Conservation (phyloP, 2,888 invertebrate genomes). For the Coremacera marginata region DNA sequence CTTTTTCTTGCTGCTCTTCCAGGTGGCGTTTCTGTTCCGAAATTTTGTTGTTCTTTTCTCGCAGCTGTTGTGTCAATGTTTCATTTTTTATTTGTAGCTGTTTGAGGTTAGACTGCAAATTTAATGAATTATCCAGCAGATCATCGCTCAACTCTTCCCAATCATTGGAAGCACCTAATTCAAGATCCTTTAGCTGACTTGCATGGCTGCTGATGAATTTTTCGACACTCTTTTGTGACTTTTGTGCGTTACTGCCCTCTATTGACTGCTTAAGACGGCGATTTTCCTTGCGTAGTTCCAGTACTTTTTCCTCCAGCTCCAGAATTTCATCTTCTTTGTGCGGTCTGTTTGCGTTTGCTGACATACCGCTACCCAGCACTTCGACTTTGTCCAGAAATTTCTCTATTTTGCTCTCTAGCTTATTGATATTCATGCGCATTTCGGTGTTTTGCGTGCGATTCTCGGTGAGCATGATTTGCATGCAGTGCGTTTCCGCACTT, state of each 20-base stretch:
- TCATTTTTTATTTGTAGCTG: constrained; percentile 22
- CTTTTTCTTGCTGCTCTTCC: constrained; percentile 35
- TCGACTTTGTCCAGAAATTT: constrained; percentile 72
- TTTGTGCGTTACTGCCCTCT: background rate
- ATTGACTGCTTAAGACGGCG: constrained; percentile 54
- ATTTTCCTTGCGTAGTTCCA: constrained; percentile 66
- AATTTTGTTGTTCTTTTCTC: constrained; percentile 25
- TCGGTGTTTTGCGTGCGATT: constrained; percentile 76
- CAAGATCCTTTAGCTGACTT: constrained; percentile 38
- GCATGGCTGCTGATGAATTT: constrained; percentile 21
- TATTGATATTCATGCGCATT: constrained; percentile 75
- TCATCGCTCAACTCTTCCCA: constrained; percentile 26
- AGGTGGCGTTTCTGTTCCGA: background rate
- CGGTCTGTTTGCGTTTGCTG: constrained; percentile 31
- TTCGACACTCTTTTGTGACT: constrained; percentile 28
- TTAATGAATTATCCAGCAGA: constrained; percentile 27
- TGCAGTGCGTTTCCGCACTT: constrained; percentile 64
- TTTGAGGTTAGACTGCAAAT: background rate
- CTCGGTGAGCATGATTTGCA: constrained; percentile 74
- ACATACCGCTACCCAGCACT: constrained; percentile 36
- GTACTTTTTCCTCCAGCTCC: constrained; percentile 65
- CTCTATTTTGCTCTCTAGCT: constrained; percentile 76
- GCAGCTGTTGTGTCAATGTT: constrained; percentile 6
- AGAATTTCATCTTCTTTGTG: constrained; percentile 58
- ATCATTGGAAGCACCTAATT: constrained; percentile 27